phyloP scores from a whole-genome alignment of 2,797 vertebrate species.

The Discoglossus pictus region DNA sequence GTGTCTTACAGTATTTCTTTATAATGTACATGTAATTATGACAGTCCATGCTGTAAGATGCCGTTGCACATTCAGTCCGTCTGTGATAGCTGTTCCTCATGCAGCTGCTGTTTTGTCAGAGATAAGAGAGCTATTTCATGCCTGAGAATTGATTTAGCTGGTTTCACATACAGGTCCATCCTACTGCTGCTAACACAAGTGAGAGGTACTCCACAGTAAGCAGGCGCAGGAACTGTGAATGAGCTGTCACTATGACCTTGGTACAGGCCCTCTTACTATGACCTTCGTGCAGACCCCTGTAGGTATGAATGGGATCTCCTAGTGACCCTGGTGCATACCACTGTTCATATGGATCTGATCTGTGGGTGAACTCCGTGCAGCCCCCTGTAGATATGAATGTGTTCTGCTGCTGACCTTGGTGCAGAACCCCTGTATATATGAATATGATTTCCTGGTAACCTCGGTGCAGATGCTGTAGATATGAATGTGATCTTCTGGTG shows the following conservation, averaged over 20 bases:
- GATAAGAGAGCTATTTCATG: conserved; percentile 50
- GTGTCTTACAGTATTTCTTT: too few species aligned
- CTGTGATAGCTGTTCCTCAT: conserved; percentile 12
- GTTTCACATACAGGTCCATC: conserved; percentile 16
- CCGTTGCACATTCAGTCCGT: not conserved
- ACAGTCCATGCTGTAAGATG: conserved; percentile 11
- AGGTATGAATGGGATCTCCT: too few species aligned
- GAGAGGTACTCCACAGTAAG: conserved; percentile 27
- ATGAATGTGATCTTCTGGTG: too few species aligned
- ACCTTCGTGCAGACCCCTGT: too few species aligned
- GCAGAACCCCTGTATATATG: too few species aligned
- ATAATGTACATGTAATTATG: conserved; percentile 3
- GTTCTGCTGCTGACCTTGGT: too few species aligned
- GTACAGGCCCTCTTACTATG: not conserved
- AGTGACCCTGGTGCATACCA: too few species aligned
- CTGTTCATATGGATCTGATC: too few species aligned
- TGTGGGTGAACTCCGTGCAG: too few species aligned
- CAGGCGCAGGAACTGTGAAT: conserved; percentile 6
- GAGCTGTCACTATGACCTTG: conserved; percentile 35
- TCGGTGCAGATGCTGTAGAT: too few species aligned
- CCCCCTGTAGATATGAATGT: too few species aligned
- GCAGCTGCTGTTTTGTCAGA: conserved; percentile 28
- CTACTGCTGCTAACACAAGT: conserved; percentile 7
- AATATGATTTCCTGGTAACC: too few species aligned
- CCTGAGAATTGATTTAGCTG: conserved; percentile 40